Conservation (phyloP, 2,797 vertebrate species). For the Anguilla marmorata region DNA sequence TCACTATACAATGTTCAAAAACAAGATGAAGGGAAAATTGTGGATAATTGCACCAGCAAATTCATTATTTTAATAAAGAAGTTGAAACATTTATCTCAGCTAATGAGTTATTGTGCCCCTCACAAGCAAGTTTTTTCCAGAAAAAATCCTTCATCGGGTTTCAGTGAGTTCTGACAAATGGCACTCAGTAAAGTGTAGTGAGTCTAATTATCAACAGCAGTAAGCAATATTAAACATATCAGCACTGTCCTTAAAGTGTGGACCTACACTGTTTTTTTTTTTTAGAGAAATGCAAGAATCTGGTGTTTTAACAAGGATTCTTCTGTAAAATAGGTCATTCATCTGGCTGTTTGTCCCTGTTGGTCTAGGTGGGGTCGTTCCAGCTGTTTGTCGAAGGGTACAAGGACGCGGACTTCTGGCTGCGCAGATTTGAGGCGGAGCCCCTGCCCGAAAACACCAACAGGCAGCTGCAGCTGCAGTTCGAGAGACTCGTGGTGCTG, state of each 20-base stretch:
- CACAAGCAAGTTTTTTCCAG: background rate
- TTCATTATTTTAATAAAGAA: background rate
- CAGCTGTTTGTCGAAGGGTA: constrained; percentile 97
- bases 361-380: constrained; percentile 89
- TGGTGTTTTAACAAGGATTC: background rate
- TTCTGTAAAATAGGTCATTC: background rate
- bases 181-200: background rate
- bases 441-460: constrained; percentile 95
- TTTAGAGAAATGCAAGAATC: background rate
- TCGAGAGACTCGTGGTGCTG: constrained; percentile 92
- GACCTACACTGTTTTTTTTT: background rate
- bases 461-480: constrained; percentile 91
- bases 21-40: too few relatives aligned
- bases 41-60: background rate
- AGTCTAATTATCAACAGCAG: background rate
- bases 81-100: background rate
- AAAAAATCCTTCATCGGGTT: background rate
- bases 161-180: background rate
- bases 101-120: background rate
- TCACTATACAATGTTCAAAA: background rate
- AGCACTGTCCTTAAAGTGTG: background rate
- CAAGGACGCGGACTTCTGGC: constrained; percentile 97
- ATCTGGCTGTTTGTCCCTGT: background rate
- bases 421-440: constrained; percentile 92
- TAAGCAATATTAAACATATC: background rate